Base-by-base conservation (phyloP, 2,797 vertebrate species). In the Spheniscus humboldti region DNA sequence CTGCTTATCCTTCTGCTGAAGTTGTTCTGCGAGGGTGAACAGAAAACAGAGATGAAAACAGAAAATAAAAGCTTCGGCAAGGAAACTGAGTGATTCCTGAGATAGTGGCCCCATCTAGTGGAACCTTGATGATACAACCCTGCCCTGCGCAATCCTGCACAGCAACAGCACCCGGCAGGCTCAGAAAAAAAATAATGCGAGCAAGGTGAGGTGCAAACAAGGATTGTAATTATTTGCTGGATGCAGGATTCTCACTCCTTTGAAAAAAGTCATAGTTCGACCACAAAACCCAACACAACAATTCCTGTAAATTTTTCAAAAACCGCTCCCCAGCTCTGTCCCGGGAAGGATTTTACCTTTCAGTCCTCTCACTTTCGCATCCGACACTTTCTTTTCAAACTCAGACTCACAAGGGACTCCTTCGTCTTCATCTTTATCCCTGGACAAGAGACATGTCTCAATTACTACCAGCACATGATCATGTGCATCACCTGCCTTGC, bases 381-480 rank as follows among this genome's bases (percentile, higher is more conserved):
- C 99, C 3, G 99, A 92, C 86, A 99, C 97, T 93, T 98, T 98
- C 97, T 99, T 99, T 93, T 99, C 99, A 94, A 99, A 99, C 90
- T 99, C 99, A 0, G 98, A 99, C 96, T 99, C 99, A 41, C 99
- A 99, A 35, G 99, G 99, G 92, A 99, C 98, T 35, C 99, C 99
- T 98, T 99, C 99, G 33, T 99, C 99, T 89, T 99, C 99, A 79
- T 99, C 99, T 94, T 99, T 99, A 86, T 99, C 99, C 98, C 99
- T 99, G 97, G 18, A 90, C 4, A 63, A 73, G 19, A 85, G 11
- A 92, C 31, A 93, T 0, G 1, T 22, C n/a, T 76, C 63, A 63
- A 1, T 96, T 90, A 93, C 20, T 59, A 69, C 50, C 86, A 93
- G 15, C 80, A 55, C 43, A 57, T 2, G 23, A 19, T 4, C n/a